These are phyloP conservation scores for Diceros bicornis DNA, from an alignment of 2,797 vertebrate species.

Conservation along the genomic window DNA sequence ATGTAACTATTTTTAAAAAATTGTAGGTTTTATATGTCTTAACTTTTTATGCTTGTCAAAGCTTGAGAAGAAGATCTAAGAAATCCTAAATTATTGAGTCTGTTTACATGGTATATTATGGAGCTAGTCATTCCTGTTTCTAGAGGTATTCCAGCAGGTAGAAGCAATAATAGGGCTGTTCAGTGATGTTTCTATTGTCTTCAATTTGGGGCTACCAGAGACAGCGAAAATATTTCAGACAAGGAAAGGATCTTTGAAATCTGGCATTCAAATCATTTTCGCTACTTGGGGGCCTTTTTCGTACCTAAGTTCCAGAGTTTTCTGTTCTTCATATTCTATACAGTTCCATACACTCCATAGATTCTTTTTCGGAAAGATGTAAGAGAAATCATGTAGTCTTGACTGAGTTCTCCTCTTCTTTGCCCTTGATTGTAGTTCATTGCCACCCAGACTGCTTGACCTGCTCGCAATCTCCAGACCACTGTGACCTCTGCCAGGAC, in stretches of 20 bases:
- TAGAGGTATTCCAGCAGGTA: background rate
- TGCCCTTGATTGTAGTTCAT: constrained; percentile 87
- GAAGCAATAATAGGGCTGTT: background rate
- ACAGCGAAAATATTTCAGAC: background rate
- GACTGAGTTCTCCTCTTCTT: constrained; percentile 41
- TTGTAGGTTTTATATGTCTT: background rate
- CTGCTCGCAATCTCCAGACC: constrained; percentile 91
- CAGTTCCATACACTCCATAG: background rate
- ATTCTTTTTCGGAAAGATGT: background rate
- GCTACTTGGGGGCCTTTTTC: background rate
- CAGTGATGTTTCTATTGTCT: background rate
- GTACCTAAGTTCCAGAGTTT: background rate
- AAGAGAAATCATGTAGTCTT: background rate
- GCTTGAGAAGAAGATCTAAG: background rate
- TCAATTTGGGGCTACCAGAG: background rate
- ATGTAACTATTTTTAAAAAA: background rate
- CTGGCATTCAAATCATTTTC: background rate
- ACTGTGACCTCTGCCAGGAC: constrained; percentile 94
- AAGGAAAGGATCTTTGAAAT: background rate
- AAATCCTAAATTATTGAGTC: constrained; percentile 26
- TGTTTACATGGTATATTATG: background rate
- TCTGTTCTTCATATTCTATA: background rate
- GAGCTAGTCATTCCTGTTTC: background rate
- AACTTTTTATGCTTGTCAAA: background rate
- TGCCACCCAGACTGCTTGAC: constrained; percentile 94